phyloP scores from a whole-genome alignment of 2,797 vertebrate genomes.

The Trichosurus vulpecula region DNA sequence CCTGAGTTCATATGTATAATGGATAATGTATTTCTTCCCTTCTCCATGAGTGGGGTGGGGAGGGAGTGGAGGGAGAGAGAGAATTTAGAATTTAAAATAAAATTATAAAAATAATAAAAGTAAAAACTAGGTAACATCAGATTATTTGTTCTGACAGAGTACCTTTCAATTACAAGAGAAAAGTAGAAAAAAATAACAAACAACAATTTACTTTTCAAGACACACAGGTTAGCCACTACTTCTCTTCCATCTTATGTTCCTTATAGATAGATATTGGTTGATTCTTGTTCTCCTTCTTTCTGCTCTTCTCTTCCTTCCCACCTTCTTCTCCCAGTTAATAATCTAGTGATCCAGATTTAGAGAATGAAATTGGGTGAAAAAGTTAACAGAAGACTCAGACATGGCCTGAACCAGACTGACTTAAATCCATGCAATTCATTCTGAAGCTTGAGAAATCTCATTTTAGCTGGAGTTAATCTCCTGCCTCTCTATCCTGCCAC shows the following conservation, averaged over 20 bases:
- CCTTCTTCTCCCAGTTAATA: not conserved
- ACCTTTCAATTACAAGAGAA: not conserved
- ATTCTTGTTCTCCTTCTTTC: not conserved
- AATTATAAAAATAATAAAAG: not conserved
- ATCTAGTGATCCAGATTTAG: not conserved
- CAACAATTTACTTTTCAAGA: not conserved
- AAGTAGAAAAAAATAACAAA: not conserved
- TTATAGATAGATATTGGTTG: not conserved
- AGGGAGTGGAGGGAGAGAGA: not conserved
- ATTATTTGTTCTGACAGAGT: not conserved
- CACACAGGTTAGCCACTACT: not conserved
- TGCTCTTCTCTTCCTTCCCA: not conserved
- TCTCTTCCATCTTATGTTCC: not conserved
- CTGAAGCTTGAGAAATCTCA: not conserved
- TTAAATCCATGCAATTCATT: not conserved
- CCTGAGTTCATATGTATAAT: not conserved
- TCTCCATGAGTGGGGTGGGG: not conserved
- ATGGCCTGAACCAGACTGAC: not conserved
- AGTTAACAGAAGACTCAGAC: not conserved
- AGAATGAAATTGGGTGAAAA: not conserved
- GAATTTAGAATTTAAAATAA: not conserved
- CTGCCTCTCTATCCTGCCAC: not conserved
- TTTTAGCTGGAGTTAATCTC: not conserved
- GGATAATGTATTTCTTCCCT: not conserved
- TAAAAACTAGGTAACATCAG: not conserved